A percentile compares a stretch with the other conserved stretches of the same genome.
These are phyloP conservation scores for Bedellia somnulentella DNA, from an alignment of 2,888 invertebrate species.

Conservation along the genomic window DNA sequence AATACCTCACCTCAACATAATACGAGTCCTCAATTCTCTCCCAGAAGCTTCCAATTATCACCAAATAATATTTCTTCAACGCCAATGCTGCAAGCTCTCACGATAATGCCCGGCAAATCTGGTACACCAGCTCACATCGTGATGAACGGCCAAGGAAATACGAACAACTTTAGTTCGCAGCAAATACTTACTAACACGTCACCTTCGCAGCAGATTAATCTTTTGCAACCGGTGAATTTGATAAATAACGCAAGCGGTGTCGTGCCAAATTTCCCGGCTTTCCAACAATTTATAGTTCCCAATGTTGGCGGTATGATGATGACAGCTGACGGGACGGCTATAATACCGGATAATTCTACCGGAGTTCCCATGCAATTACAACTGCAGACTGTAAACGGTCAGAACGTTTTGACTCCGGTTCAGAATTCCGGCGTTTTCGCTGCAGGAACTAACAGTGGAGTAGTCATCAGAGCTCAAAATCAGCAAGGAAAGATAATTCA, in stretches of 20 bases:
- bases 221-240: slow-evolving; percentile 80
- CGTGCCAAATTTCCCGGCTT: slow-evolving; percentile 75
- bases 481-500: slow-evolving; percentile 71
- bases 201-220: slow-evolving; percentile 67
- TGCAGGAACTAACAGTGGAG: slow-evolving; percentile 69
- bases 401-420: slow-evolving; percentile 74
- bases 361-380: slow-evolving; percentile 73
- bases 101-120: slow-evolving; percentile 75
- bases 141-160: slow-evolving; percentile 71
- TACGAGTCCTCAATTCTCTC: slow-evolving; percentile 63
- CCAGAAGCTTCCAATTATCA: slow-evolving; percentile 75
- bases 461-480: slow-evolving; percentile 77
- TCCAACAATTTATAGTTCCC: slow-evolving; percentile 82
- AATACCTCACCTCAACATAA: slow-evolving; percentile 49
- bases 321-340: slow-evolving; percentile 77
- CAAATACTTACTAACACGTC: slow-evolving; percentile 67
- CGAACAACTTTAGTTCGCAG: slow-evolving; percentile 65
- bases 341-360: slow-evolving; percentile 71
- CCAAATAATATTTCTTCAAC: slow-evolving; percentile 67
- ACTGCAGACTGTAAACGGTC: slow-evolving; percentile 78
- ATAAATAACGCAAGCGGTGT: slow-evolving; percentile 70
- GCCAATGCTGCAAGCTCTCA: slow-evolving; percentile 74
- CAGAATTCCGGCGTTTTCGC: slow-evolving; percentile 68
- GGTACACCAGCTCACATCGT: slow-evolving; percentile 74
- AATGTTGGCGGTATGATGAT: slow-evolving; percentile 82